Percentiles rank a stretch among this genome's conserved stretches.
These are phyloP conservation scores for Arctia plantaginis DNA, from an alignment of 2,888 invertebrate genomes.

Conservation along the genomic window DNA sequence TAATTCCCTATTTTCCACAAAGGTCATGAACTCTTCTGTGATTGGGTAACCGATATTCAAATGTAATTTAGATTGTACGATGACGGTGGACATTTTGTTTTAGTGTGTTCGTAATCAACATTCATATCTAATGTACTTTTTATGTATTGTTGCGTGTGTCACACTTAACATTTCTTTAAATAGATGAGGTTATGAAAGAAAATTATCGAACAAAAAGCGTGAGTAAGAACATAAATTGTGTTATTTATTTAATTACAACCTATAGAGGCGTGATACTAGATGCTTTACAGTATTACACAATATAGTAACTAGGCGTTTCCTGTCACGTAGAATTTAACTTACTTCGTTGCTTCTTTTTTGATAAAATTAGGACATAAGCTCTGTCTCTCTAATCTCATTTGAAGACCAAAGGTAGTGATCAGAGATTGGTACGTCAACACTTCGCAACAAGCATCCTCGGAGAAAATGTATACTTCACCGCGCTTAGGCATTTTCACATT, in stretches of 20 bases:
- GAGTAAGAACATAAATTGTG: neutral
- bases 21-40: constrained; percentile 44
- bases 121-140: constrained; percentile 33
- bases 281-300: neutral
- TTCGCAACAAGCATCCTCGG: neutral
- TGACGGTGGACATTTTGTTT: constrained; percentile 51
- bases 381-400: neutral
- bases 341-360: no score
- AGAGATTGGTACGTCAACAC: neutral
- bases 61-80: constrained; percentile 51
- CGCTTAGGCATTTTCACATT: no score
- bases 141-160: constrained; percentile 24
- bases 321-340: neutral
- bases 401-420: neutral
- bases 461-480: no score
- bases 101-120: constrained; percentile 44
- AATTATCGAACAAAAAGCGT: no score
- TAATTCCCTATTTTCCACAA: constrained; percentile 23
- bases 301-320: neutral
- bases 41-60: constrained; percentile 45
- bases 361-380: neutral
- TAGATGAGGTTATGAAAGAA: neutral
- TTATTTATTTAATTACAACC: neutral
- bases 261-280: neutral
- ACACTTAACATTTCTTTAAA: constrained; percentile 9